Base-by-base conservation (phyloP, 2,888 invertebrate genomes). In the Lacanobia wlatinum region DNA sequence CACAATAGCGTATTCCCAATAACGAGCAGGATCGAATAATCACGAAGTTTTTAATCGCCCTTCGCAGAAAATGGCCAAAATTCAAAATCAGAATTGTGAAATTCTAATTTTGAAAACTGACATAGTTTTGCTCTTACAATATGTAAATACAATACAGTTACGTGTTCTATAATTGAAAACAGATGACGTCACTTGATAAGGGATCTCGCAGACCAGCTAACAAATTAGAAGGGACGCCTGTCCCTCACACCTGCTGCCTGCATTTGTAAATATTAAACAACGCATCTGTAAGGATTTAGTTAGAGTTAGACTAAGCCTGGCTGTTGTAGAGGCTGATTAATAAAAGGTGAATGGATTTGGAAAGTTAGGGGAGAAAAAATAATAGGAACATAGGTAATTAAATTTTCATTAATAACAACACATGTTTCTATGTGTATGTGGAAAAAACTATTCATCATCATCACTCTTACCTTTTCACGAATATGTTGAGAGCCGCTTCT, bases 171-270 rank as follows among this genome's bases (percentile, higher is more conserved):
- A 78, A 75, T 81, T 82, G 65, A 53, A 67, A 84, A 84, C 87
- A 82, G 84, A 88, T 89, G 91, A 88, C 89, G 87, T 88, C 87
- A 86, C 87, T 75, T 89, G 90, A 91, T 87, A 87, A 91, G 88
- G 90, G 90, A 87, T 88, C 85, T 58, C 83, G 88, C 81, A 87
- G 77, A 85, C 82, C 88, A 88, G 85, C 90, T 91, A 90, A 92
- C 91, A 92, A 93, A 93, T 93, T 92, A 91, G 90, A 87, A 87
- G 90, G 90, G 89, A 86, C 88, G 84, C 84, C 85, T 87, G 91
- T 90, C 90, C 82, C 76, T 80, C 84, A 87, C 93, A 93, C 91
- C 92, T 92, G 92, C 81, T 87, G 71, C 86, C 85, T 84, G 82
- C 78, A 87, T 90, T 89, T 84, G 82, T 86, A 81, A 85, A 85